Evolutionary conservation across 2,113 vertebrate genomes (phyloP).

Genomic region (Lipophrys pholis): DNA sequence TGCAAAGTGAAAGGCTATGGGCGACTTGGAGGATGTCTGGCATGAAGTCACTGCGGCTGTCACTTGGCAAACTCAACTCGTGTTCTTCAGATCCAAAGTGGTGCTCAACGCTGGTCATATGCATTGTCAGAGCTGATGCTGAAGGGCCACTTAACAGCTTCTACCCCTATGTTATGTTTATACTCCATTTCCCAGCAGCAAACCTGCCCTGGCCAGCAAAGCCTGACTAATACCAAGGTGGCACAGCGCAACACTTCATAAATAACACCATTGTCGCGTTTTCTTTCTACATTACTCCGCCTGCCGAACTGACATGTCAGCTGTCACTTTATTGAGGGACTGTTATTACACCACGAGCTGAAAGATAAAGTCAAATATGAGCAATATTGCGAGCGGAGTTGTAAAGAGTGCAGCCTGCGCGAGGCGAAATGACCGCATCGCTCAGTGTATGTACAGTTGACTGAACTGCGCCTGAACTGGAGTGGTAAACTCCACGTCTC

Average conservation of each 20-base stretch:
- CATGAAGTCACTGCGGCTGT: constrained; percentile 70
- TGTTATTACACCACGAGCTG: not conserved
- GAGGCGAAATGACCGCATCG: not conserved
- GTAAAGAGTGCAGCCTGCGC: not conserved
- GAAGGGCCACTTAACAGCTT: constrained; percentile 61
- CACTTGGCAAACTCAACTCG: constrained; percentile 61
- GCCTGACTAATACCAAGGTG: constrained; percentile 18
- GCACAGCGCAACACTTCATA: constrained; percentile 28
- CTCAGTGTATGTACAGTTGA: not conserved
- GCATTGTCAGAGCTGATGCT: constrained; percentile 58
- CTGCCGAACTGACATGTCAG: constrained; percentile 5
- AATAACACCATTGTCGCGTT: not conserved
- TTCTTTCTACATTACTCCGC: not conserved
- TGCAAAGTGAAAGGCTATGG: constrained; percentile 58
- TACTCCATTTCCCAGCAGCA: constrained; percentile 66
- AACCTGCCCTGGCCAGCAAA: constrained; percentile 7
- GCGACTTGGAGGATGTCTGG: constrained; percentile 59
- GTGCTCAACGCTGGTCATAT: constrained; percentile 59
- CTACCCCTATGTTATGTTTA: constrained; percentile 38
- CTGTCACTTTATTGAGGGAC: constrained; percentile 2
- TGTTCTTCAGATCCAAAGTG: constrained; percentile 53
- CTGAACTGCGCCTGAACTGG: constrained; percentile 36
- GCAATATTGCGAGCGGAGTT: not conserved
- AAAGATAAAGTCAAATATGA: constrained; percentile 6
- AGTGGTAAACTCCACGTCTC: constrained; percentile 8